Evolutionary conservation across 2,113 vertebrate species (phyloP).

Genomic region (Isichthys henryi): DNA sequence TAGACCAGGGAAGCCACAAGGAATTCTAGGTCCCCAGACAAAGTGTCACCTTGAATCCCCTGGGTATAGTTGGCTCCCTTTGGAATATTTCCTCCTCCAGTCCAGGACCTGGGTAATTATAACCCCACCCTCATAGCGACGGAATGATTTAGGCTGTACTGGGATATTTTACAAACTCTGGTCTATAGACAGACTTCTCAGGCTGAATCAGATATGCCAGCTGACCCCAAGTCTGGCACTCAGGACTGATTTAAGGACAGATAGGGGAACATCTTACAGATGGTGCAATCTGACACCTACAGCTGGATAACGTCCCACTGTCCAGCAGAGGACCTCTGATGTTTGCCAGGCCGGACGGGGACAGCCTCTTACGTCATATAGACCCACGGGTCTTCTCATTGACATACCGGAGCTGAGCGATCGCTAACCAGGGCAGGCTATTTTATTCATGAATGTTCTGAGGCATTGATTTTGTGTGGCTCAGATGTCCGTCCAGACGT

Average conservation of each 20-base stretch:
- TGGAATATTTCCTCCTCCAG: not conserved
- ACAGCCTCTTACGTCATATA: not conserved
- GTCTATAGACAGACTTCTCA: not conserved
- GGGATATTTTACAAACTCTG: not conserved
- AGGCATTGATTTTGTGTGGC: not conserved
- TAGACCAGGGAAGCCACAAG: not conserved
- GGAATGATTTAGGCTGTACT: not conserved
- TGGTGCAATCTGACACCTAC: not conserved
- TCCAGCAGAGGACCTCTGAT: not conserved
- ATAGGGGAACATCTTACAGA: not conserved
- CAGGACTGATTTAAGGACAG: not conserved
- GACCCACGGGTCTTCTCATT: not conserved
- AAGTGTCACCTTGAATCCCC: not conserved
- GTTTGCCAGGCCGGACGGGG: not conserved
- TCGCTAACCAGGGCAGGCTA: not conserved
- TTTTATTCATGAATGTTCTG: conserved; percentile 2
- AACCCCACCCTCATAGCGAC: not conserved
- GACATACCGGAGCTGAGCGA: not conserved
- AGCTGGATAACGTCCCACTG: not conserved
- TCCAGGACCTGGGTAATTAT: not conserved
- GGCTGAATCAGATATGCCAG: not conserved
- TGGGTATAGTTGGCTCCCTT: not conserved
- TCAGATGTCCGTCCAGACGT: not conserved
- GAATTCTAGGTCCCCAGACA: not conserved
- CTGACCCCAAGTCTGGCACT: not conserved